A percentile compares a stretch with the other conserved stretches of the same genome.
phyloP scores from a whole-genome alignment of 2,888 invertebrate genomes.

The Rhamphomyia laevipes region DNA sequence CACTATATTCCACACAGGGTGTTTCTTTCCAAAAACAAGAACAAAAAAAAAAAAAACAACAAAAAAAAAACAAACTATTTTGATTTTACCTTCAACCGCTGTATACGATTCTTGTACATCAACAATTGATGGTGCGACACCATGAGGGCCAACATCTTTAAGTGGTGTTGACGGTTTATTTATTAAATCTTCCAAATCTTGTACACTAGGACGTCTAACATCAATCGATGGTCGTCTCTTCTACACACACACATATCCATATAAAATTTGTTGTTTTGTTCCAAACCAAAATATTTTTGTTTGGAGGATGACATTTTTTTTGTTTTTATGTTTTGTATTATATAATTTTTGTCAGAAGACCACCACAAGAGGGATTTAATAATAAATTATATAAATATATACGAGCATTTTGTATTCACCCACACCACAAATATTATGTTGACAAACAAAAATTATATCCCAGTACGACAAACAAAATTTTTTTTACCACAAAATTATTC shows the following conservation, averaged over 20 bases:
- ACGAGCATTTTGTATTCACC: too few relatives aligned
- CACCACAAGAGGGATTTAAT: too few relatives aligned
- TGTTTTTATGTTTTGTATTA: background rate
- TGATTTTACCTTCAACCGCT: slow-evolving; percentile 77
- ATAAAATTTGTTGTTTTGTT: background rate
- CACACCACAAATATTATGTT: too few relatives aligned
- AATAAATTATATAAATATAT: too few relatives aligned
- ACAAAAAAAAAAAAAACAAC: background rate
- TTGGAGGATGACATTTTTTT: background rate
- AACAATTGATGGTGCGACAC: slow-evolving; percentile 81
- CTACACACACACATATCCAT: slow-evolving; percentile 28
- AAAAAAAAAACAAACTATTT: background rate
- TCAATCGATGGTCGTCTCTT: slow-evolving; percentile 82
- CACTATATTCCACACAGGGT: too few relatives aligned
- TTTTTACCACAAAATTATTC: too few relatives aligned
- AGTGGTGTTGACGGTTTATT: slow-evolving; percentile 86
- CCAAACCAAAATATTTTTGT: background rate
- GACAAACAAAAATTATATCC: too few relatives aligned
- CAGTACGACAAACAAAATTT: too few relatives aligned
- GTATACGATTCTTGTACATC: slow-evolving; percentile 92
- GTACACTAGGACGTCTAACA: slow-evolving; percentile 78
- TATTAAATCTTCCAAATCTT: slow-evolving; percentile 80
- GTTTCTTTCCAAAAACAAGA: background rate
- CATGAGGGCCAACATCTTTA: slow-evolving; percentile 62
- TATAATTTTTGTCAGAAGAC: background rate